Conservation (phyloP, 2,888 invertebrate species). For the Chaetoderma sp. region DNA sequence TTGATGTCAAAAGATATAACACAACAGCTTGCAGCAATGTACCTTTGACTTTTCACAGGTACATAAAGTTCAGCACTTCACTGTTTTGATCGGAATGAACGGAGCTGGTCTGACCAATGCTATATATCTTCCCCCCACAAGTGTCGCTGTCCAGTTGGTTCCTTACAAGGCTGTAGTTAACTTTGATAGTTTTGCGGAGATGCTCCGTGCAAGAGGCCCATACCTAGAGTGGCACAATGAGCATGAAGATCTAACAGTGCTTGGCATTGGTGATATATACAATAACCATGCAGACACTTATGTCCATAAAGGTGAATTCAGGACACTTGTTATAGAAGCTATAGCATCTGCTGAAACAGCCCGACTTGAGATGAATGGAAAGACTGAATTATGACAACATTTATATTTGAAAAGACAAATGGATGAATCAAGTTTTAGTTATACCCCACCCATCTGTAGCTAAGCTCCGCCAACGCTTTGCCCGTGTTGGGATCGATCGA, state of each 20-base stretch:
- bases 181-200: conserved; percentile 23
- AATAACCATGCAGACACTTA: conserved; percentile 31
- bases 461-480: too few relatives aligned
- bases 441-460: too few relatives aligned
- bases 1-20: background rate
- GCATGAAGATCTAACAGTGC: conserved; percentile 19
- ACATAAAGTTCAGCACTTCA: conserved; percentile 45
- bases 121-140: conserved; percentile 43
- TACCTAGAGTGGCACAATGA: conserved; percentile 43
- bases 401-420: too few relatives aligned
- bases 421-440: too few relatives aligned
- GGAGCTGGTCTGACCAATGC: conserved; percentile 57
- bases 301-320: conserved; percentile 37
- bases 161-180: conserved; percentile 46
- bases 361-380: background rate
- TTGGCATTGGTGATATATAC: conserved; percentile 7
- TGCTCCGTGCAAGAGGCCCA: conserved; percentile 33
- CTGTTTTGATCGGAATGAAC: conserved; percentile 52
- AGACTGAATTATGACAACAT: too few relatives aligned
- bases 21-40: too few relatives aligned
- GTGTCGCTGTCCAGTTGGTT: conserved; percentile 52
- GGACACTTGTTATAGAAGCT: conserved; percentile 26
- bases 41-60: conserved; percentile 41
- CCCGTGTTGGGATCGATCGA: too few relatives aligned
- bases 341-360: conserved; percentile 9